These are phyloP conservation scores for Resseliella maxima DNA, from an alignment of 2,888 invertebrate genomes.

Conservation along the genomic window DNA sequence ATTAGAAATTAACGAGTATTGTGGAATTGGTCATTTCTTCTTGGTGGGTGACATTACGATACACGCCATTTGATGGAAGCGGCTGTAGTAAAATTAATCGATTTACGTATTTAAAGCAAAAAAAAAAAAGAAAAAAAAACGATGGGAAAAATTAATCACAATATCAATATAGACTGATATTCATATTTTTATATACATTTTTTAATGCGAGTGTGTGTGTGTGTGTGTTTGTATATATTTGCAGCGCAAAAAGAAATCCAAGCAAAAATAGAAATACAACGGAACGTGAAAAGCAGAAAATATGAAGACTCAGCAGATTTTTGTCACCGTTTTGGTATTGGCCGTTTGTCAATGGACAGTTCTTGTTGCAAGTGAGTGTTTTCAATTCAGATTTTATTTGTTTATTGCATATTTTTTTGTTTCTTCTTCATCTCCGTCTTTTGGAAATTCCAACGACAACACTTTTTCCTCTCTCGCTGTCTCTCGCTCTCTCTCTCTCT, in stretches of 20 bases:
- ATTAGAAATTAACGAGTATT: too few species aligned
- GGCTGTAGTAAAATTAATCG: background rate
- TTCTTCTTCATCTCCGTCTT: too few species aligned
- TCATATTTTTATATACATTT: too few species aligned
- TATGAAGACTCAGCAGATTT: background rate
- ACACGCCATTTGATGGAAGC: background rate
- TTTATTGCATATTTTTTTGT: background rate
- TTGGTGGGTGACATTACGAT: background rate
- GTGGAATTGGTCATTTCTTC: too few species aligned
- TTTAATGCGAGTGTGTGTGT: too few species aligned
- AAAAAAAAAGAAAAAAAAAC: too few species aligned
- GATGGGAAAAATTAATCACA: too few species aligned
- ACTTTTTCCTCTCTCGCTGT: too few species aligned
- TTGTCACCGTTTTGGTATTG: background rate
- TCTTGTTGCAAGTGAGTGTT: background rate
- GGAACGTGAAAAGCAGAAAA: background rate
- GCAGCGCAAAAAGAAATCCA: background rate
- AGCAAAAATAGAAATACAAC: background rate
- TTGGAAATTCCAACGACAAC: too few species aligned
- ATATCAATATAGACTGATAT: too few species aligned
- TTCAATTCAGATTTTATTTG: background rate
- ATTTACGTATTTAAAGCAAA: background rate
- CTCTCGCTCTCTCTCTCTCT: too few species aligned
- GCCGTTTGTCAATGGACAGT: conserved; percentile 42
- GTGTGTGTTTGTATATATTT: too few species aligned